These are phyloP conservation scores for Drosophila baimaii DNA, from an alignment of 1,140 invertebrate genomes.

Conservation along the genomic window DNA sequence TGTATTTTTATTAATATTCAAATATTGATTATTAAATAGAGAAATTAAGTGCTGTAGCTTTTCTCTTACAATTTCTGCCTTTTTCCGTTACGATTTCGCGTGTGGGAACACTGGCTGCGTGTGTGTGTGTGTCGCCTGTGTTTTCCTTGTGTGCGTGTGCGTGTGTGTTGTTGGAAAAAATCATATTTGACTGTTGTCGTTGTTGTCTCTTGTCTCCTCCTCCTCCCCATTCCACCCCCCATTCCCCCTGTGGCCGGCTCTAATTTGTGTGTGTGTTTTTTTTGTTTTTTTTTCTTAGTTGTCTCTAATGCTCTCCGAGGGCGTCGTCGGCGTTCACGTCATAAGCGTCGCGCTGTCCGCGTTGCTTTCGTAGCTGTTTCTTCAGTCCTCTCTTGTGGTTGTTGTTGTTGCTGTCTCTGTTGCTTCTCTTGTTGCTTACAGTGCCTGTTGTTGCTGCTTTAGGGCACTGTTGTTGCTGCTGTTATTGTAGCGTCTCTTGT, in stretches of 20 bases:
- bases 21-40: no score
- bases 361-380: slow-evolving; percentile 13
- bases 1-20: no score
- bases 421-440: no score
- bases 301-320: slow-evolving; percentile 78
- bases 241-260: slow-evolving; percentile 38
- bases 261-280: slow-evolving; percentile 64
- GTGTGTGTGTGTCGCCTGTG: slow-evolving; percentile 34
- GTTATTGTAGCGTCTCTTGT: slow-evolving; percentile 2
- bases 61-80: background rate
- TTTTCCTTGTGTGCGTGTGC: slow-evolving; percentile 33
- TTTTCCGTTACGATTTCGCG: background rate
- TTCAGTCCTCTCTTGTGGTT: slow-evolving; percentile 20
- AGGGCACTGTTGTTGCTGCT: slow-evolving; percentile 11
- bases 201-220: slow-evolving; percentile 17
- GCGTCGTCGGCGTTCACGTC: slow-evolving; percentile 60
- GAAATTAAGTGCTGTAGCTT: background rate
- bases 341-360: slow-evolving; percentile 43
- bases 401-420: slow-evolving; percentile 2
- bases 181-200: slow-evolving; percentile 70
- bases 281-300: slow-evolving; percentile 50
- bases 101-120: slow-evolving; percentile 10
- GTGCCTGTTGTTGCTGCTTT: background rate
- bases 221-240: background rate
- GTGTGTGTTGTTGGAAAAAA: slow-evolving; percentile 61